phyloP scores from a whole-genome alignment of 2,888 invertebrate genomes.

The Colletes collaris region DNA sequence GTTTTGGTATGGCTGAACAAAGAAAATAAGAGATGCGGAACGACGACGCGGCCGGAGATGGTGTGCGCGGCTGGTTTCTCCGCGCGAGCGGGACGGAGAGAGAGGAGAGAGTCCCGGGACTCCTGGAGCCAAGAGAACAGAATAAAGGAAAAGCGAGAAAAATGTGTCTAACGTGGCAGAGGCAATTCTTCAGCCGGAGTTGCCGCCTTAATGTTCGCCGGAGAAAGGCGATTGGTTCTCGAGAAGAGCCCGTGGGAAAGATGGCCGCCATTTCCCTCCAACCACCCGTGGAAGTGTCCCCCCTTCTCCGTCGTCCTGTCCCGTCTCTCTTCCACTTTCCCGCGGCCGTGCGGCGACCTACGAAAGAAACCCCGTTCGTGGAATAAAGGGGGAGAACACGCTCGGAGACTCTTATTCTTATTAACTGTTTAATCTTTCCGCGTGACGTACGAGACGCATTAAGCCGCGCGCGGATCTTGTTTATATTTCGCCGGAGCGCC shows the following conservation, averaged over 20 bases:
- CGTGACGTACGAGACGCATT: conserved; percentile 82
- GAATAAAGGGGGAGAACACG: conserved; percentile 72
- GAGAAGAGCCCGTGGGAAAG: conserved; percentile 82
- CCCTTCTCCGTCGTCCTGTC: conserved; percentile 60
- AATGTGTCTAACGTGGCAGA: conserved; percentile 83
- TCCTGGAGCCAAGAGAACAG: conserved; percentile 76
- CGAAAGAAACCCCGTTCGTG: conserved; percentile 78
- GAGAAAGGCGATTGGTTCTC: conserved; percentile 83
- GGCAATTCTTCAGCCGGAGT: conserved; percentile 83
- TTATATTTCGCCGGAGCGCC: conserved; percentile 73
- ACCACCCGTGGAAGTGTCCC: conserved; percentile 81
- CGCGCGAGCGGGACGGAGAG: conserved; percentile 27
- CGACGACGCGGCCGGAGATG: conserved; percentile 69
- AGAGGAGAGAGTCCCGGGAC: conserved; percentile 68
- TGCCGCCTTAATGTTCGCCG: conserved; percentile 82
- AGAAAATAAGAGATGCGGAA: conserved; percentile 81
- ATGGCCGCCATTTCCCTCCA: conserved; percentile 83
- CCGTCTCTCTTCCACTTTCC: conserved; percentile 74
- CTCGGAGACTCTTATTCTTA: conserved; percentile 83
- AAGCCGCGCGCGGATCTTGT: conserved; percentile 77
- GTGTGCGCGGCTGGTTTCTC: conserved; percentile 22
- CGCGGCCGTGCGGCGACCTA: conserved; percentile 59
- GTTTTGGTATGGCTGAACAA: conserved; percentile 74
- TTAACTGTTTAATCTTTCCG: conserved; percentile 83
- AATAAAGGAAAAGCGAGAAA: conserved; percentile 83